Percentiles rank a stretch among this genome's conserved stretches.
Evolutionary conservation across 2,113 vertebrate species (phyloP).

Genomic region (Alectura lathami): DNA sequence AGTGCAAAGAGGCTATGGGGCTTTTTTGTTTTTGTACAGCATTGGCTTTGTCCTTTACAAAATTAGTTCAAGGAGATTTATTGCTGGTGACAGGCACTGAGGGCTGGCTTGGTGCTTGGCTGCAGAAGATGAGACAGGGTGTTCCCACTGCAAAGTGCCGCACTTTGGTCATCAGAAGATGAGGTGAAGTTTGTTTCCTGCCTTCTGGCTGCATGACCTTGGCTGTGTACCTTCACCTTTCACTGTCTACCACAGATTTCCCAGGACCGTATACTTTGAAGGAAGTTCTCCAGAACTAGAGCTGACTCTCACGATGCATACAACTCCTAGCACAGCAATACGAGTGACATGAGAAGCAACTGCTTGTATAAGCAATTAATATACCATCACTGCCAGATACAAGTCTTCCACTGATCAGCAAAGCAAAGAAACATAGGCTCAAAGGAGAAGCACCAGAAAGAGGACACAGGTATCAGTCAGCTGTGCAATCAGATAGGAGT

Average conservation of each 20-base stretch:
- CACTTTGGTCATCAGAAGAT: background rate
- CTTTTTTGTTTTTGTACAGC: background rate
- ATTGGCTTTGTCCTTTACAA: slow-evolving; percentile 37
- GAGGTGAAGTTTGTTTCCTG: background rate
- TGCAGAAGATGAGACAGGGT: slow-evolving; percentile 36
- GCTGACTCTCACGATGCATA: background rate
- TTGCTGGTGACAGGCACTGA: slow-evolving; percentile 25
- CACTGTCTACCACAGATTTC: background rate
- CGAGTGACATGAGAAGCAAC: background rate
- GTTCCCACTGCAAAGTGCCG: background rate
- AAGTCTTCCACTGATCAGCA: slow-evolving; percentile 2
- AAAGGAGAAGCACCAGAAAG: slow-evolving; percentile 5
- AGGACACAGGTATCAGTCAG: background rate
- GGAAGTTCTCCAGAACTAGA: background rate
- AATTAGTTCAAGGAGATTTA: slow-evolving; percentile 59
- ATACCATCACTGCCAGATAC: background rate
- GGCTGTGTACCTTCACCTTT: background rate
- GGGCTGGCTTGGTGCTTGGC: slow-evolving; percentile 5
- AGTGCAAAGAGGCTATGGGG: background rate
- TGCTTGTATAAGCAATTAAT: slow-evolving; percentile 56
- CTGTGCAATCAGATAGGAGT: background rate
- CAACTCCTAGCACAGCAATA: background rate
- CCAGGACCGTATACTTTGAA: background rate
- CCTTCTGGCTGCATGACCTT: background rate
- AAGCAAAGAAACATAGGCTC: slow-evolving; percentile 1